phyloP scores from a whole-genome alignment of 2,113 vertebrate genomes.

The Xiphophorus maculatus region DNA sequence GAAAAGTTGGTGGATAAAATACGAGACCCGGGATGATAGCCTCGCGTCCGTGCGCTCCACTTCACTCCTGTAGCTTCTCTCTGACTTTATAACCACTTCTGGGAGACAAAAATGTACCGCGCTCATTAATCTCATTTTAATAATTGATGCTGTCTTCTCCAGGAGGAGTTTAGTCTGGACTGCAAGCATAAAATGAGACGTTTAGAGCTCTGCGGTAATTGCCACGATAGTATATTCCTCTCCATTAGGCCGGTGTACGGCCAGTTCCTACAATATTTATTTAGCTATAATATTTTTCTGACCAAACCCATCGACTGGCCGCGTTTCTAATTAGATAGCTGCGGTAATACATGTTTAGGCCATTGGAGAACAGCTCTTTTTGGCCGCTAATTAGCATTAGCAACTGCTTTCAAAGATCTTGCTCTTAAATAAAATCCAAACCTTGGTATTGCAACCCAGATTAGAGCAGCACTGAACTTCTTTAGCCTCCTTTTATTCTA shows the following conservation, averaged over 20 bases:
- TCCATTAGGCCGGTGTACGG: constrained; percentile 1
- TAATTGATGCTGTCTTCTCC: constrained; percentile 59
- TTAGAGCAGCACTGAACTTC: background rate
- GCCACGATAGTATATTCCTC: constrained; percentile 40
- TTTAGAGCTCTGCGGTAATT: constrained; percentile 44
- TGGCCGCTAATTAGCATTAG: background rate
- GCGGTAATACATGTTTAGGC: background rate
- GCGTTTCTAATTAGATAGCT: background rate
- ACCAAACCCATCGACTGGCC: background rate
- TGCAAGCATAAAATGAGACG: constrained; percentile 47
- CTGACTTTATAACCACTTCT: constrained; percentile 40
- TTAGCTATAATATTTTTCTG: constrained; percentile 4
- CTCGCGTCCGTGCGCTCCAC: background rate
- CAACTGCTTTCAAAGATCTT: background rate
- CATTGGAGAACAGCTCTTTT: background rate
- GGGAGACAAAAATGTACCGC: constrained; percentile 45
- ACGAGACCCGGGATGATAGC: background rate
- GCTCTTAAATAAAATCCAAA: background rate
- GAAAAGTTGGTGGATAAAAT: constrained; percentile 1
- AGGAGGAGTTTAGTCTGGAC: constrained; percentile 32
- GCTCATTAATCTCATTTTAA: constrained; percentile 65
- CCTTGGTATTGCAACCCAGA: background rate
- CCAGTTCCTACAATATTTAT: constrained; percentile 3
- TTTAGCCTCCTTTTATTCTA: background rate
- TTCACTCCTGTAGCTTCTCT: constrained; percentile 5